Conservation (phyloP, 2,113 vertebrate genomes). For the Mastomys coucha region DNA sequence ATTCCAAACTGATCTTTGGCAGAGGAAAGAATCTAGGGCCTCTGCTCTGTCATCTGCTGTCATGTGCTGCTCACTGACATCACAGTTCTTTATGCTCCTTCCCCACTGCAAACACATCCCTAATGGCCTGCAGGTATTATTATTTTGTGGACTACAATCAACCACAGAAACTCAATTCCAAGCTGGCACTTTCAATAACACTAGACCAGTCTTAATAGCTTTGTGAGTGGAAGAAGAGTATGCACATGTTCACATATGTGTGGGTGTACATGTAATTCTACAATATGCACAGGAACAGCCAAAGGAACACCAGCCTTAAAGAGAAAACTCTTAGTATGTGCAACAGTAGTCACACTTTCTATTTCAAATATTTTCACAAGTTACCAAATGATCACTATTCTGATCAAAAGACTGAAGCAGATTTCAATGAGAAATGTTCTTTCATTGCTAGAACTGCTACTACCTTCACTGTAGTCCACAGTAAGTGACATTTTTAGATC, state of each 20-base stretch:
- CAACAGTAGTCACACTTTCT: constrained; percentile 19
- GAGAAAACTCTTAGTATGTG: background rate
- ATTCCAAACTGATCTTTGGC: constrained; percentile 59
- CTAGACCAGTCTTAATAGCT: background rate
- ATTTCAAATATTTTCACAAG: constrained; percentile 35
- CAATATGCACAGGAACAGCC: background rate
- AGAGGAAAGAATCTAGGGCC: constrained; percentile 1
- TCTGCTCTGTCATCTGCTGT: constrained; percentile 47
- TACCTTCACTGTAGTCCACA: background rate
- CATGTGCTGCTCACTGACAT: background rate
- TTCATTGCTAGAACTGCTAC: background rate
- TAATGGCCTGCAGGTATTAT: constrained; percentile 1
- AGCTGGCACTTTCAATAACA: constrained; percentile 35
- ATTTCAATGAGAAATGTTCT: background rate
- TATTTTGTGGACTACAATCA: constrained; percentile 43
- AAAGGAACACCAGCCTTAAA: constrained; percentile 12
- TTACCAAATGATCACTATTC: constrained; percentile 32
- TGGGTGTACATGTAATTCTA: too few relatives aligned
- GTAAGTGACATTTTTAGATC: constrained; percentile 40
- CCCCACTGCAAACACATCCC: constrained; percentile 59
- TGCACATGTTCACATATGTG: background rate
- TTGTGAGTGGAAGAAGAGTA: background rate
- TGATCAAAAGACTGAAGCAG: constrained; percentile 34
- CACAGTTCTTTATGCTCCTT: constrained; percentile 39
- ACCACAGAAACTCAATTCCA: constrained; percentile 4